Conservation (phyloP, 2,113 vertebrate species). For the Agelaius phoeniceus region DNA sequence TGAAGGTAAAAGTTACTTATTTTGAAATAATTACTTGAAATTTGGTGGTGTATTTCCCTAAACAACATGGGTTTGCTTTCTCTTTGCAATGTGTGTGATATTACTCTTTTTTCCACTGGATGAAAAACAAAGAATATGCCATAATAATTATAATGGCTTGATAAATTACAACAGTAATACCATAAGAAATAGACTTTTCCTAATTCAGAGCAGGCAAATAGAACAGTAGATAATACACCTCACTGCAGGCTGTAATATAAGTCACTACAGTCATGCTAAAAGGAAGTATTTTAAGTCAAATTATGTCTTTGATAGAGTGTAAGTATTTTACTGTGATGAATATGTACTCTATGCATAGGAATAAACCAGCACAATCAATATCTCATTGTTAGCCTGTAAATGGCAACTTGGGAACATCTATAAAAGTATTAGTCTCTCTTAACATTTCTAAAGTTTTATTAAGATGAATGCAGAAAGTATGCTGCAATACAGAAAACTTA, state of each 20-base stretch:
- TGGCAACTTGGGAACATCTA: not conserved
- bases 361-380: not conserved
- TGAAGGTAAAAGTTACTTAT: not conserved
- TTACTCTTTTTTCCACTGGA: not conserved
- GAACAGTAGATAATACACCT: not conserved
- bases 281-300: not conserved
- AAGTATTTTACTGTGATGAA: not conserved
- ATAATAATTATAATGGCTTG: not conserved
- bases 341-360: not conserved
- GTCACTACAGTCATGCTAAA: not conserved
- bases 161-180: not conserved
- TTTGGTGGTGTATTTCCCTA: not conserved
- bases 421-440: not conserved
- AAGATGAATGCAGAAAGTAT: not conserved
- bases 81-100: not conserved
- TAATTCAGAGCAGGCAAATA: not conserved
- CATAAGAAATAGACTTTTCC: not conserved
- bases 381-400: not conserved
- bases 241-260: not conserved
- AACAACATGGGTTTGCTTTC: not conserved
- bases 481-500: not conserved
- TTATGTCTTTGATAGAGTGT: not conserved
- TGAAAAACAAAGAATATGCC: not conserved
- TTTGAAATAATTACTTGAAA: not conserved
- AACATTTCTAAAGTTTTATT: not conserved